These are phyloP conservation scores for Drosophila subpulchrella DNA, from an alignment of 1,140 invertebrate species.

Conservation along the genomic window DNA sequence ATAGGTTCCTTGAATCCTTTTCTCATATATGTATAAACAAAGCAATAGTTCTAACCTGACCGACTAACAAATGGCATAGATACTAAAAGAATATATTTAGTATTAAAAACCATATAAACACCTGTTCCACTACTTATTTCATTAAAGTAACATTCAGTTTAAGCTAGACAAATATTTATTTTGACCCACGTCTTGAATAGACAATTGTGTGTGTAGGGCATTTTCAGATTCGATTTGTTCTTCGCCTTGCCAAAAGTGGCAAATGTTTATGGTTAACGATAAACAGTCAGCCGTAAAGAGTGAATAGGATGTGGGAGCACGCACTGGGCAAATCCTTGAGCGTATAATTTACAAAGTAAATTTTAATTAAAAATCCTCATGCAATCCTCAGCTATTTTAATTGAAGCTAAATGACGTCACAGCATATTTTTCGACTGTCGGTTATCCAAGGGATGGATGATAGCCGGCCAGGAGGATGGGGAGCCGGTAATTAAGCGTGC, in stretches of 20 bases:
- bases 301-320: slow-evolving; percentile 42
- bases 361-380: slow-evolving; percentile 81
- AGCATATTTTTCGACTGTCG: slow-evolving; percentile 52
- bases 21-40: no score
- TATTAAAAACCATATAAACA: no score
- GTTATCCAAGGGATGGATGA: slow-evolving; percentile 8
- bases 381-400: slow-evolving; percentile 79
- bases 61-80: no score
- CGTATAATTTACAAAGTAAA: slow-evolving; percentile 81
- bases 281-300: slow-evolving; percentile 27
- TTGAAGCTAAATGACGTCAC: slow-evolving; percentile 77
- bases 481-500: slow-evolving; percentile 71
- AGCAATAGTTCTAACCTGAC: no score
- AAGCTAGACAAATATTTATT: no score
- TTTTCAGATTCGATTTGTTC: not conserved
- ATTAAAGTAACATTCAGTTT: no score
- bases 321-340: slow-evolving; percentile 60
- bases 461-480: not conserved
- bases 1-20: no score
- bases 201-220: not conserved
- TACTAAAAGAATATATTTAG: no score
- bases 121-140: no score
- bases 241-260: not conserved
- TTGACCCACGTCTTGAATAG: no score
- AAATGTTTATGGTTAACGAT: slow-evolving; percentile 3